Percentiles rank a stretch among this genome's conserved stretches.
These are phyloP conservation scores for Noctilio leporinus DNA, from an alignment of 2,113 vertebrate genomes.

Conservation along the genomic window DNA sequence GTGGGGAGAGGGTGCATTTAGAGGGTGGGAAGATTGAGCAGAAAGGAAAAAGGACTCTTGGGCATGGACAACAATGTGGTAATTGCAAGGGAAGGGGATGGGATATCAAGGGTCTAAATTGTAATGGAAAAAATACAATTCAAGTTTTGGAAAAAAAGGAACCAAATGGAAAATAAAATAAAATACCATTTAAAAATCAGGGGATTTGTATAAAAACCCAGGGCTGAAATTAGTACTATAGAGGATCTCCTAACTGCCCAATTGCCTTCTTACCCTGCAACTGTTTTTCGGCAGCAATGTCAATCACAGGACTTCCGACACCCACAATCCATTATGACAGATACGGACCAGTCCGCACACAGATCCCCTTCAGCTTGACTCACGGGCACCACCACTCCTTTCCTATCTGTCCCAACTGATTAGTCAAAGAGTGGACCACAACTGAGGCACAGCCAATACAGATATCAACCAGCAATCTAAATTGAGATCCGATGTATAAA, in stretches of 20 bases:
- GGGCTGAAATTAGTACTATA: background rate
- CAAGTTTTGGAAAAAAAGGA: too few relatives aligned
- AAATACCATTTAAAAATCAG: too few relatives aligned
- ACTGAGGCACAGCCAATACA: background rate
- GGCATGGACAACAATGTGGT: too few relatives aligned
- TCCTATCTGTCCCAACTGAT: background rate
- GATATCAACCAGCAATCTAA: background rate
- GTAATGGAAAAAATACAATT: too few relatives aligned
- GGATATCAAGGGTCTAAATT: too few relatives aligned
- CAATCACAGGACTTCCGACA: background rate
- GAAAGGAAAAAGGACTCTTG: too few relatives aligned
- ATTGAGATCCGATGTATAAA: background rate
- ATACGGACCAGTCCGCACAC: background rate
- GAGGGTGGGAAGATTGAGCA: too few relatives aligned
- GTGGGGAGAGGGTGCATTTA: too few relatives aligned
- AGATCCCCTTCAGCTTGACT: background rate
- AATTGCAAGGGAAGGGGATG: too few relatives aligned
- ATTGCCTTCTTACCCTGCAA: background rate
- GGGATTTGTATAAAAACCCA: background rate
- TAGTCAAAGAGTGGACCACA: background rate
- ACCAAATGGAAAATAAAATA: too few relatives aligned
- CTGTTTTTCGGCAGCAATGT: background rate
- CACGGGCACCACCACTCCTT: background rate
- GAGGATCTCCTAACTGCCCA: background rate
- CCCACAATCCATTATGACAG: background rate